Conservation (phyloP, 2,797 vertebrate genomes). For the Halcyon smyrnensis region DNA sequence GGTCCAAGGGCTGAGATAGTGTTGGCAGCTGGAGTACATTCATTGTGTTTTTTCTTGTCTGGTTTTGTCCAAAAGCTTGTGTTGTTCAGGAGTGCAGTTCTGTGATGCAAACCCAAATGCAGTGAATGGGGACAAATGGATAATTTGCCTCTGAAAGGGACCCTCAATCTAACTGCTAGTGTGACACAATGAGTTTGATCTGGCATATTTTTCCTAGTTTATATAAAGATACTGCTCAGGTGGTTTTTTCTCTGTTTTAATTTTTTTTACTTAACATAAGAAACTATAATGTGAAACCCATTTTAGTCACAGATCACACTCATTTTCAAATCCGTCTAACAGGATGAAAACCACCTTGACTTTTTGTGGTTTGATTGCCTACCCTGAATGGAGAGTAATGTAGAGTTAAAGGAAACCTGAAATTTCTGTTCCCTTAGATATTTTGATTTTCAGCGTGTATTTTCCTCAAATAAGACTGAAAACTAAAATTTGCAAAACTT, state of each 20-base stretch:
- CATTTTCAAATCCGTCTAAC: neutral
- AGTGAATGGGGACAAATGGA: neutral
- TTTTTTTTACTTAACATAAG: neutral
- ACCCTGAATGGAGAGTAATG: neutral
- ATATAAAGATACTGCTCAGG: neutral
- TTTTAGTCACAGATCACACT: neutral
- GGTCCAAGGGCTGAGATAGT: neutral
- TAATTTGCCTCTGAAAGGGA: neutral
- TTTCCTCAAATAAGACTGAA: neutral
- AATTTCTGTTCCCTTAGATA: neutral
- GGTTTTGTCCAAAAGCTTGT: neutral
- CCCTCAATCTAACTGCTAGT: neutral
- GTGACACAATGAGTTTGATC: neutral
- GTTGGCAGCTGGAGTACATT: neutral
- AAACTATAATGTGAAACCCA: neutral
- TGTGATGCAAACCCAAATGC: neutral
- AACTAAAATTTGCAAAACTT: neutral
- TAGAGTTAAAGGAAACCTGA: neutral
- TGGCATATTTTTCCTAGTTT: neutral
- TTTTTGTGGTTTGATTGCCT: neutral
- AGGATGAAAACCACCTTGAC: neutral
- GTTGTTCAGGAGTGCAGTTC: neutral
- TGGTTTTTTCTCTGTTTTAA: fast-evolving
- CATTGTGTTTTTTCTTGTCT: neutral
- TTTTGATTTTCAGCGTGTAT: neutral